These are phyloP conservation scores for Muscidifurax raptorellus DNA, from an alignment of 1,140 invertebrate genomes.

Conservation along the genomic window DNA sequence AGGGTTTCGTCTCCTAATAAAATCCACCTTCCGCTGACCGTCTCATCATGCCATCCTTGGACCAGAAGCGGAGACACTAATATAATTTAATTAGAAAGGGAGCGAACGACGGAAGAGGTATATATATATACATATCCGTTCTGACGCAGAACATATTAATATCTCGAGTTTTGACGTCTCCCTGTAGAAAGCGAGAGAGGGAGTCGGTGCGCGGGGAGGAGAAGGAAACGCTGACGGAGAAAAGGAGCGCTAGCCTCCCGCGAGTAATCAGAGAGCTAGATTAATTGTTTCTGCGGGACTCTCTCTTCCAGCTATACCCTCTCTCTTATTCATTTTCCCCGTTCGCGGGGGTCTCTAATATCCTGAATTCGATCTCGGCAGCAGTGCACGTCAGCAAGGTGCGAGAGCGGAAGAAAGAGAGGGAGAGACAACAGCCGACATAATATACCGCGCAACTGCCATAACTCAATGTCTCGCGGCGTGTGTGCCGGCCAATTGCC, in stretches of 20 bases:
- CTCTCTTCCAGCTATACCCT: conserved; percentile 57
- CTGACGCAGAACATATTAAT: conserved; percentile 72
- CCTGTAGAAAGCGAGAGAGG: not conserved
- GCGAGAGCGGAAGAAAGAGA: not conserved
- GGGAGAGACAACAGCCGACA: conserved; percentile 55
- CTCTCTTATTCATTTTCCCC: conserved; percentile 21
- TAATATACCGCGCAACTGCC: conserved; percentile 62
- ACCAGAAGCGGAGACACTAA: not conserved
- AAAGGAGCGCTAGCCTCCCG: conserved; percentile 52
- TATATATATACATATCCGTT: not conserved
- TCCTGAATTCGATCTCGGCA: not conserved
- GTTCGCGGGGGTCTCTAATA: no score
- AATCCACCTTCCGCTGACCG: conserved; percentile 23
- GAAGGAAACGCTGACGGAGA: not conserved
- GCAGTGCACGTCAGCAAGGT: not conserved
- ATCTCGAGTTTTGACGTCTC: conserved; percentile 74
- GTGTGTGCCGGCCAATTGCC: conserved; percentile 25
- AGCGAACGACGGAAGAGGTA: no score
- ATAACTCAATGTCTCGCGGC: conserved; percentile 61
- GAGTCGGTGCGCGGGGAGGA: conserved; percentile 43
- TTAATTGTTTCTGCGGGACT: conserved; percentile 75
- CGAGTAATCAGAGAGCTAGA: conserved; percentile 73
- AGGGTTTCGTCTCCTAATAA: not conserved
- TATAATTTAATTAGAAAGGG: conserved; percentile 60
- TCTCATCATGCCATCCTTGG: not conserved